Percentiles rank a stretch among this genome's conserved stretches.
phyloP scores from a whole-genome alignment of 1,140 invertebrate species.

The Atta cephalotes region DNA sequence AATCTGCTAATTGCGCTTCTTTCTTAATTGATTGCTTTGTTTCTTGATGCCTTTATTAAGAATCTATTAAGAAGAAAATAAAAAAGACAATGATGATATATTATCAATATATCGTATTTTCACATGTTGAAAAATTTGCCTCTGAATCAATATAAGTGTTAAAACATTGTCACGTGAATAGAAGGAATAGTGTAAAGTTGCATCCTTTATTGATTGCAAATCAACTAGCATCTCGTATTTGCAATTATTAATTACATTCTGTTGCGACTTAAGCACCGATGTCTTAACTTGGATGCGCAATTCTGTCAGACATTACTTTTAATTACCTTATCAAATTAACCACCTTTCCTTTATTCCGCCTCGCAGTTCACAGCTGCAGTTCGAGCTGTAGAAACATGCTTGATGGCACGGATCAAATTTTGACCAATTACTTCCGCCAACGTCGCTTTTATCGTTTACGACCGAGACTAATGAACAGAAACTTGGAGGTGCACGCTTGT shows the following conservation, averaged over 20 bases:
- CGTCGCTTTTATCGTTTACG: conserved; percentile 59
- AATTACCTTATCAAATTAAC: conserved; percentile 75
- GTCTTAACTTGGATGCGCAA: conserved; percentile 49
- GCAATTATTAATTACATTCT: conserved; percentile 62
- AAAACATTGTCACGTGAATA: background rate
- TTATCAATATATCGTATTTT: conserved; percentile 4
- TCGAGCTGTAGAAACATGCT: conserved; percentile 23
- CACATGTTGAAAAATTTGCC: background rate
- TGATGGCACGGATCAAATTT: conserved; percentile 53
- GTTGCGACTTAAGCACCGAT: conserved; percentile 44
- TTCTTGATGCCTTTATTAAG: conserved; percentile 1
- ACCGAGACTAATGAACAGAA: conserved; percentile 47
- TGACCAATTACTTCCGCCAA: conserved; percentile 59
- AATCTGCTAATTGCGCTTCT: conserved; percentile 48
- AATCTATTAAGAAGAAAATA: background rate
- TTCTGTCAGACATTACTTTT: conserved; percentile 62
- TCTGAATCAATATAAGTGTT: background rate
- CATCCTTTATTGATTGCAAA: conserved; percentile 6
- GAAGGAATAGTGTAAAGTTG: background rate
- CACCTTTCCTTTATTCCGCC: conserved; percentile 58
- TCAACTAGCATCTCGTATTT: conserved; percentile 33
- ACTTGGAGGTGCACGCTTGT: conserved; percentile 37
- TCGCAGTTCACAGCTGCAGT: conserved; percentile 29
- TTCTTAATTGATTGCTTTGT: conserved; percentile 31
- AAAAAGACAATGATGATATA: background rate